Conservation (phyloP, 2,113 vertebrate species). For the Pomatorhinus ruficollis region DNA sequence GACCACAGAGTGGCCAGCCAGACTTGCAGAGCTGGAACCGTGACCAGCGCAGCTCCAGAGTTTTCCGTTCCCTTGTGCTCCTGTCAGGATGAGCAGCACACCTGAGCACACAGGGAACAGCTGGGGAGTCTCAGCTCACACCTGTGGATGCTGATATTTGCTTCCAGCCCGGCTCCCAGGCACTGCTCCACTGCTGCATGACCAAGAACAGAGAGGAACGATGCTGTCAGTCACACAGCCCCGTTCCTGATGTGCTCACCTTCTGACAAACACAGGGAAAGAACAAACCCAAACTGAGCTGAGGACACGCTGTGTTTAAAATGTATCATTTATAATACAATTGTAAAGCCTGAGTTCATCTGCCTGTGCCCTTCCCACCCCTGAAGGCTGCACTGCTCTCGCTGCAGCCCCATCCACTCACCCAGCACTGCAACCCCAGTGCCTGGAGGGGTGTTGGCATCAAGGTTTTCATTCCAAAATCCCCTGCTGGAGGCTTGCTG, state of each 20-base stretch:
- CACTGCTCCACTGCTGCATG: rapidly evolving
- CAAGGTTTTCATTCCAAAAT: conserved; percentile 23
- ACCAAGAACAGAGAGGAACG: rapidly evolving
- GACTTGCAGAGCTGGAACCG: neutral
- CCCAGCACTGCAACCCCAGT: neutral
- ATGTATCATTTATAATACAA: rapidly evolving
- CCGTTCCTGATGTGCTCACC: rapidly evolving
- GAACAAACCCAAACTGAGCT: neutral
- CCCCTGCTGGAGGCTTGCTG: neutral
- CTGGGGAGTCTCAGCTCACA: neutral
- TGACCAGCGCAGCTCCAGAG: rapidly evolving
- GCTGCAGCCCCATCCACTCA: neutral
- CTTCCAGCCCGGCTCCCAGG: neutral
- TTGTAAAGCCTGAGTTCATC: conserved; percentile 10
- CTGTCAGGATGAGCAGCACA: neutral
- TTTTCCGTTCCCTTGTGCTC: neutral
- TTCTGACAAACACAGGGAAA: neutral
- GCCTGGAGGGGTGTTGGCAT: neutral
- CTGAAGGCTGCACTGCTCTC: neutral
- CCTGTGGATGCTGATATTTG: neutral
- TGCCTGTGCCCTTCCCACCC: neutral
- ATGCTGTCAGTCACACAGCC: neutral
- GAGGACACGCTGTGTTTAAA: neutral
- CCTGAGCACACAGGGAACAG: rapidly evolving
- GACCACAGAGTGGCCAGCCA: neutral